phyloP scores from a whole-genome alignment of 2,113 vertebrate species.

The Colistium nudipinnis region DNA sequence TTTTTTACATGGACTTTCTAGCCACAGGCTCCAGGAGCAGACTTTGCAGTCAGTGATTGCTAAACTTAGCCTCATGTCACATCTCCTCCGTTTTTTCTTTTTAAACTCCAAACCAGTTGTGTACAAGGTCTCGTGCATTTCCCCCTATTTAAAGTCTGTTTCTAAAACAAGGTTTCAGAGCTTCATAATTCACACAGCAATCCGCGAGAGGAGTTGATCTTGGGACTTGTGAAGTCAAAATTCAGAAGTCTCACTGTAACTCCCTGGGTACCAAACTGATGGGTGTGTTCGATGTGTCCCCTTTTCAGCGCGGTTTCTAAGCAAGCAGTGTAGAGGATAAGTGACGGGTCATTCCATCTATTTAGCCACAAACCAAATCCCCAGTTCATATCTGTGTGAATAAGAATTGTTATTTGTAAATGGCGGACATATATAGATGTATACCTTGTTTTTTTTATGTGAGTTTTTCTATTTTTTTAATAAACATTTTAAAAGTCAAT shows the following conservation, averaged over 20 bases:
- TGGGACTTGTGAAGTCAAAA: neutral
- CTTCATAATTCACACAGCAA: slow-evolving; percentile 30
- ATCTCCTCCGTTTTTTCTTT: slow-evolving; percentile 1
- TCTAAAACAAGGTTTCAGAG: slow-evolving; percentile 45
- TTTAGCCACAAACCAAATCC: slow-evolving; percentile 54
- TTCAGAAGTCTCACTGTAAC: slow-evolving; percentile 10
- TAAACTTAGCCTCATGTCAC: slow-evolving; percentile 34
- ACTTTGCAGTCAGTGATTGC: slow-evolving; percentile 30
- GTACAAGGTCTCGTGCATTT: slow-evolving; percentile 12
- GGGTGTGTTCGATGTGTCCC: neutral
- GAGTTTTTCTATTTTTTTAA: slow-evolving; percentile 94
- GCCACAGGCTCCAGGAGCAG: slow-evolving; percentile 34
- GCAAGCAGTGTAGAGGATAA: slow-evolving; percentile 10
- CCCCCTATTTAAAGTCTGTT: slow-evolving; percentile 47
- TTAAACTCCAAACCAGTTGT: neutral
- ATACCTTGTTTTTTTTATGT: slow-evolving; percentile 91
- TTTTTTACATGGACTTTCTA: slow-evolving; percentile 18
- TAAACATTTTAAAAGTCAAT: slow-evolving; percentile 89
- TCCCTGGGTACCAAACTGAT: slow-evolving; percentile 10
- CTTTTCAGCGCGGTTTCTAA: slow-evolving; percentile 28
- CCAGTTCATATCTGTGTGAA: slow-evolving; percentile 48
- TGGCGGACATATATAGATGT: slow-evolving; percentile 71
- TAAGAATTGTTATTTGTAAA: slow-evolving; percentile 58
- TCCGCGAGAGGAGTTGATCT: slow-evolving; percentile 14
- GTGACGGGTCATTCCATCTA: slow-evolving; percentile 7